Evolutionary conservation across 2,113 vertebrate genomes (phyloP).

Genomic region (Ctenodactylus gundi): DNA sequence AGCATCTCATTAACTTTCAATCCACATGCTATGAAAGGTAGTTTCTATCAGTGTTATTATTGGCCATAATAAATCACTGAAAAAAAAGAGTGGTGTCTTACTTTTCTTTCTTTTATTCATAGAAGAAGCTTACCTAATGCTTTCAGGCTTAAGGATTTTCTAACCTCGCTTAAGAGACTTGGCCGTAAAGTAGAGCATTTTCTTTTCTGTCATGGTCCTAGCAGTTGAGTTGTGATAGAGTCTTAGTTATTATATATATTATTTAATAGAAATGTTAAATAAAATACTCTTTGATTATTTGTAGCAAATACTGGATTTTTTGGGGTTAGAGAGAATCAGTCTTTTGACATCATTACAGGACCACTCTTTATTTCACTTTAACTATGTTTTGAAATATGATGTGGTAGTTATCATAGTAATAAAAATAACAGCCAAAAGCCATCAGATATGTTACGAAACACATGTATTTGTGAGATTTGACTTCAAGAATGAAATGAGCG

Average conservation of each 20-base stretch:
- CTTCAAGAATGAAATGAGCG: conserved; percentile 54
- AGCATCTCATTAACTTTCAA: not conserved
- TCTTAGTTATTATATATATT: not conserved
- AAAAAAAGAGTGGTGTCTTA: conserved; percentile 26
- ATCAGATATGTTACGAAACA: not conserved
- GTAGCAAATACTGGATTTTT: not conserved
- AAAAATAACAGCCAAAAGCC: not conserved
- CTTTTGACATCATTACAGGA: conserved; percentile 3
- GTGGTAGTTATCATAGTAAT: conserved; percentile 5
- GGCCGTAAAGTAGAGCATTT: not conserved
- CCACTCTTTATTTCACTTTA: not conserved
- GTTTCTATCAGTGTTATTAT: conserved; percentile 4
- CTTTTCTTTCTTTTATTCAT: conserved; percentile 22
- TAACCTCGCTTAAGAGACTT: not conserved
- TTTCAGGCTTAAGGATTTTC: not conserved
- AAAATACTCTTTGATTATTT: not conserved
- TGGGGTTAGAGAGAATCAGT: not conserved
- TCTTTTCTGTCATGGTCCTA: not conserved
- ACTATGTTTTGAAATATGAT: conserved; percentile 1
- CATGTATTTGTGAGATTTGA: conserved; percentile 17
- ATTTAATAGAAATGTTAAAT: conserved; percentile 10
- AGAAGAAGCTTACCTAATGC: not conserved
- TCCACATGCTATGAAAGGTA: not conserved
- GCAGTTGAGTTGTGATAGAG: not conserved
- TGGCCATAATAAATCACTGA: not conserved